Conservation (phyloP, 2,797 vertebrate species). For the Smutsia temminckii region DNA sequence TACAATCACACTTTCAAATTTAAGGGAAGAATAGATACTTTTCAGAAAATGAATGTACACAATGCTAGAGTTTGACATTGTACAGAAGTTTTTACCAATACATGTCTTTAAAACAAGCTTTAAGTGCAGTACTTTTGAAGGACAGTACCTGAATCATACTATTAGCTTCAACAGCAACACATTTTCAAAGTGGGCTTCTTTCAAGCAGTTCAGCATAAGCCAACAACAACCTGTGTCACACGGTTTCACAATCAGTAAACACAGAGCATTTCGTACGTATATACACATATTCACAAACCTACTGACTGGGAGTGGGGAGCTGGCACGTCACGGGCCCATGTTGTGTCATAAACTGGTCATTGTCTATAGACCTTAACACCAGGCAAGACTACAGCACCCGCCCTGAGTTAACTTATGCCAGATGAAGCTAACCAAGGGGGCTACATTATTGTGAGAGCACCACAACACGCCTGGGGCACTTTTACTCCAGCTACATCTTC, state of each 20-base stretch:
- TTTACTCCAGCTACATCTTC: slow-evolving; percentile 66
- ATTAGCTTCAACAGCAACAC: slow-evolving; percentile 91
- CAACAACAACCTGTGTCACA: slow-evolving; percentile 97
- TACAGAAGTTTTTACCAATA: slow-evolving; percentile 85
- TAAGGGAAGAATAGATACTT: slow-evolving; percentile 82
- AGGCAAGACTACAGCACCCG: slow-evolving; percentile 81
- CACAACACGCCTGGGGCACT: slow-evolving; percentile 72
- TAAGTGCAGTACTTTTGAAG: slow-evolving; percentile 89
- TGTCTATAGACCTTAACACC: slow-evolving; percentile 81
- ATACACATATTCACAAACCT: slow-evolving; percentile 86
- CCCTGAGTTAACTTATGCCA: slow-evolving; percentile 80
- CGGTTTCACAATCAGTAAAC: slow-evolving; percentile 93
- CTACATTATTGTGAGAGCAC: slow-evolving; percentile 85
- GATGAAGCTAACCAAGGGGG: slow-evolving; percentile 87
- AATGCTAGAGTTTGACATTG: slow-evolving; percentile 83
- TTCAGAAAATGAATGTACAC: slow-evolving; percentile 82
- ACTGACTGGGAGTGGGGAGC: slow-evolving; percentile 83
- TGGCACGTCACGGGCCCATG: slow-evolving; percentile 80
- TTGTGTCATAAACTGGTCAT: slow-evolving; percentile 70
- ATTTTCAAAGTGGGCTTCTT: slow-evolving; percentile 91
- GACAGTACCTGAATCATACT: slow-evolving; percentile 91
- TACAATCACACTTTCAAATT: slow-evolving; percentile 83
- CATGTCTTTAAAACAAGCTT: slow-evolving; percentile 87
- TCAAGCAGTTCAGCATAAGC: slow-evolving; percentile 94
- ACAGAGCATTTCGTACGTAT: slow-evolving; percentile 87